Evolutionary conservation across 92 coral and sea anemone species (phyloP), one percentile per base, ranked within the genome.

Genomic region (Paragorgia papillata): DNA sequence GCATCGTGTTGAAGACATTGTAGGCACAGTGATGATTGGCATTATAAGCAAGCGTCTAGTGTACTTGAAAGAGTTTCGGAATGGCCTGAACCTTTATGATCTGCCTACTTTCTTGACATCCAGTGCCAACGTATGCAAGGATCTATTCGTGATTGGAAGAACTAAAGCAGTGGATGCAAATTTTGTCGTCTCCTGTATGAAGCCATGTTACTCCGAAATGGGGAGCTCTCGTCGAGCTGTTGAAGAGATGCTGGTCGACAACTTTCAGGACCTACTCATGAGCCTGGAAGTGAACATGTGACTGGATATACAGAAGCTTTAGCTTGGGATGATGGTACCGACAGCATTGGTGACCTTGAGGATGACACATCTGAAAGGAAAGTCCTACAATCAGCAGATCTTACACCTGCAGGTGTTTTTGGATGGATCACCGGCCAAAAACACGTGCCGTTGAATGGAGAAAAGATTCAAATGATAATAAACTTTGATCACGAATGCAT

Each of bases 361-460:
- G 18, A 60, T 6, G 51, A 85, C 60, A 40, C 62, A 35, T 4
- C 10, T 50, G 84, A 82, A 34, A 50, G 53, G 27, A 20, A 59
- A 14, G 61, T 68, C 43, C 8, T 48, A 39, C 87, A 78, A 63
- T 18, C 65, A 26, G 73, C 82, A 21, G 74, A 87, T 34, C 57
- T 83, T 21, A 78, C 79, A 83, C 87, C 87, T 43, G 55, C 85
- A 14, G 85, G 84, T 55, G 57, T 82, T n/a, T 61, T 88, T 69
- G 82, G 87, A 21, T 88, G 89, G 87, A 65, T 81, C 32, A 85
- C 87, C 34, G 87, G 92, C 58, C 89, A 63, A 73, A 74, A 79
- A 58, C 87, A 85, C 33, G 34, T 60, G 57, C 85, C 63, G 24
- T 9, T 80, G 12, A 57, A 25, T 49, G 79, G 85, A 14, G 73